phyloP scores from a whole-genome alignment of 2,113 vertebrate genomes.

The Cyphomyrus plagiostoma region DNA sequence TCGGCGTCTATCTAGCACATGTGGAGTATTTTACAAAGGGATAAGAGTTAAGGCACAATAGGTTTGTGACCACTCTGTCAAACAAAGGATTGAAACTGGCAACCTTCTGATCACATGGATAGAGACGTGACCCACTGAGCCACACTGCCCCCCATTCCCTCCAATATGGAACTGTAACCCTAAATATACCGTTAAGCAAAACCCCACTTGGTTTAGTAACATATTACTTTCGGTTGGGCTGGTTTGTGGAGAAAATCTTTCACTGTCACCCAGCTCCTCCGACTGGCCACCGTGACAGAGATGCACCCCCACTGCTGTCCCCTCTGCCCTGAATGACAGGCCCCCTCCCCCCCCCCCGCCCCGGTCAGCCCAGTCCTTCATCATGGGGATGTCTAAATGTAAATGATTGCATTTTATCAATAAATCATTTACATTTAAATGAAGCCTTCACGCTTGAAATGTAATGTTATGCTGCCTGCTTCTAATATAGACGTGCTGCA shows the following conservation, averaged over 20 bases:
- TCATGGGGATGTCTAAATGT: background rate
- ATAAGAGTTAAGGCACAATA: background rate
- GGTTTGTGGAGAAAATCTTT: background rate
- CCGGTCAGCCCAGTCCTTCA: background rate
- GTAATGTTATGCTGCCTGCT: slow-evolving; percentile 3
- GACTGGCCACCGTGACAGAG: background rate
- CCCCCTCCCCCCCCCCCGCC: background rate
- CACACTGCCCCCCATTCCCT: background rate
- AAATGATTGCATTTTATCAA: slow-evolving; percentile 10
- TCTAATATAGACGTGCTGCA: background rate
- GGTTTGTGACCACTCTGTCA: background rate
- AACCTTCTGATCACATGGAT: background rate
- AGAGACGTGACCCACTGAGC: background rate
- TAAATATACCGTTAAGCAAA: background rate
- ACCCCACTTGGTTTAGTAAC: background rate
- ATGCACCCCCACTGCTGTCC: background rate
- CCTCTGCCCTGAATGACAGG: background rate
- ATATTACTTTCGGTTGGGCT: background rate
- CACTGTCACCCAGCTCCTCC: background rate
- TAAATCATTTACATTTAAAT: slow-evolving; percentile 9
- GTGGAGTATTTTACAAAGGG: background rate
- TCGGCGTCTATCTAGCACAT: background rate
- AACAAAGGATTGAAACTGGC: background rate
- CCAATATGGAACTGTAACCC: background rate
- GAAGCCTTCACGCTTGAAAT: slow-evolving; percentile 5